Base-by-base conservation (phyloP, 2,113 vertebrate genomes). In the Amphilophus citrinellus region DNA sequence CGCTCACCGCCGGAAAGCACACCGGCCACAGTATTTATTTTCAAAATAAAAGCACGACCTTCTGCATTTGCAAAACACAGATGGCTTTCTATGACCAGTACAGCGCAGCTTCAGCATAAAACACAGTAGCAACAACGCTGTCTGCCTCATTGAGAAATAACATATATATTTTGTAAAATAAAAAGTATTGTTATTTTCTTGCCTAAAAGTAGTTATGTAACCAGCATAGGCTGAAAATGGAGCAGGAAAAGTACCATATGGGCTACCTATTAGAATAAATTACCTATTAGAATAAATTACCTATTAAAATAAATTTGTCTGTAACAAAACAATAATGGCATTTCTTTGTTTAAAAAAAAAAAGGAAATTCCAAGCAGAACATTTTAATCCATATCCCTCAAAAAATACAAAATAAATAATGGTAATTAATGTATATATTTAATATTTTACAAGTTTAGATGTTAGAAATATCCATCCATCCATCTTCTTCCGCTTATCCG, bases 41-140 rank as follows among this genome's bases (percentile, higher is more conserved):
- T 83, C 90, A 90, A 84, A 91, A 75, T 89, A 93, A 93, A 83
- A 87, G 85, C 79, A 75, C 37, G 32, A 32, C 10, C 35, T 73
- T 73, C 6, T 35, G 20, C 27, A 35, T 32, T 35, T 2, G 47
- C 17, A 14, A 27, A 32, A 53, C 56, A n/a, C 10, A 53, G 17
- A 11, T 32, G 27, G 27, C 14, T 56, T 73, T 14, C 17, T 56
- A 2, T n/a, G 47, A 73, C 15, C 66, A 20, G 42, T 20, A 2
- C 27, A 53, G 32, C 2, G 10, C 68, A 73, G 27, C 7, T 56
- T 56, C 47, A 56, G 24, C 47, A 73, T 53, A 56, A 73, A 73
- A 73, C 24, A 1, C 18, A 56, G 15, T n/a, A 17, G 17, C 13
- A 73, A 20, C 10, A 73, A 32, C 20, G 20, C 24, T 32, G 27